Percentiles rank a stretch among this genome's conserved stretches.
Conservation (phyloP, 2,113 vertebrate genomes). For the Pardalotus punctatus region DNA sequence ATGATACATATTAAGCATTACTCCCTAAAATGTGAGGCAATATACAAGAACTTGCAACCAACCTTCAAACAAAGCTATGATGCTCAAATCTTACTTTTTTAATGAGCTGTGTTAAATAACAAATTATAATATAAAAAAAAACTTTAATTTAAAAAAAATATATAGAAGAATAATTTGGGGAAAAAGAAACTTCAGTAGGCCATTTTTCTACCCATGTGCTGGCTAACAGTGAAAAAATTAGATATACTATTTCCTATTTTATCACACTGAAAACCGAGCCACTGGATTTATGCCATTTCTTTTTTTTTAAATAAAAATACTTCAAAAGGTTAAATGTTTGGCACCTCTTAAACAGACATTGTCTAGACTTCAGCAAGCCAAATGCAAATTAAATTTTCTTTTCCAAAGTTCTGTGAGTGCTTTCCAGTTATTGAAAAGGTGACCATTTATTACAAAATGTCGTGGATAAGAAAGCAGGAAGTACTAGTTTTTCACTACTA, state of each 20-base stretch:
- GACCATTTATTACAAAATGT: background rate
- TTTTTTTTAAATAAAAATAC: background rate
- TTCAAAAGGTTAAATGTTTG: background rate
- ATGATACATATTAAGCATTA: slow-evolving; percentile 35
- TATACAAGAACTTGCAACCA: slow-evolving; percentile 31
- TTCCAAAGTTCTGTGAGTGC: background rate
- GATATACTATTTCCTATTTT: background rate
- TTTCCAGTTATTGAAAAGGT: slow-evolving; percentile 1
- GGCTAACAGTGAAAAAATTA: background rate
- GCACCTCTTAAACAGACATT: background rate
- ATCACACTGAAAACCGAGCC: background rate
- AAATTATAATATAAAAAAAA: background rate
- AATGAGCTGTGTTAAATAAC: background rate
- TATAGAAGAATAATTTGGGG: background rate
- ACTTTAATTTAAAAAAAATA: background rate
- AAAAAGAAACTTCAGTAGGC: background rate
- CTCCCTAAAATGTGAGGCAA: slow-evolving; percentile 24
- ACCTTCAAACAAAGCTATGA: background rate
- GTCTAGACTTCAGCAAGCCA: slow-evolving; percentile 12
- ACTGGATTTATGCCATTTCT: background rate
- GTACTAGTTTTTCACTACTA: background rate
- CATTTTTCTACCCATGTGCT: background rate
- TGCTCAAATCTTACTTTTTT: background rate
- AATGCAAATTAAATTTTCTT: slow-evolving; percentile 15
- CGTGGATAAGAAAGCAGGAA: background rate